A percentile compares a stretch with the other conserved stretches of the same genome.
Evolutionary conservation across 2,113 vertebrate species (phyloP).

Genomic region (Silurus meridionalis): DNA sequence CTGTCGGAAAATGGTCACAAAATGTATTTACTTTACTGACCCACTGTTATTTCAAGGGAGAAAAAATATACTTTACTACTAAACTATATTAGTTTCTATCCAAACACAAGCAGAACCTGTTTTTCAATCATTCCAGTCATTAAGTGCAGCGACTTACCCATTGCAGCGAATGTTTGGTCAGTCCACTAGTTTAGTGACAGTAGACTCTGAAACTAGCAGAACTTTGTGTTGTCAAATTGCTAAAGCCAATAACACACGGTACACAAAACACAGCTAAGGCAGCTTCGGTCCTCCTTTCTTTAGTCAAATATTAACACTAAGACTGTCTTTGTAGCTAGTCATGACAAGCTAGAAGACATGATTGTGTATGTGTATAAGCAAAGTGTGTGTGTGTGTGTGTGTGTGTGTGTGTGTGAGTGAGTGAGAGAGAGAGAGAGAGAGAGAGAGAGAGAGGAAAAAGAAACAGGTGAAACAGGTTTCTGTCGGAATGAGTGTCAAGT

Average conservation of each 20-base stretch:
- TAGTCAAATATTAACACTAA: constrained; percentile 73
- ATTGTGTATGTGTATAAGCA: neutral
- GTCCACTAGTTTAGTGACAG: neutral
- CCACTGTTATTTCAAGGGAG: neutral
- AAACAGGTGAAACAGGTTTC: constrained; percentile 75
- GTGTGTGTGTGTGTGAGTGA: neutral
- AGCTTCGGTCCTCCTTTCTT: constrained; percentile 60
- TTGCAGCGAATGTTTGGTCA: constrained; percentile 41
- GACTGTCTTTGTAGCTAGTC: constrained; percentile 63
- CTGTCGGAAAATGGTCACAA: neutral
- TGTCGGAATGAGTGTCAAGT: constrained; percentile 22
- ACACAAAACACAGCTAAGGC: constrained; percentile 24
- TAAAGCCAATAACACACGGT: neutral
- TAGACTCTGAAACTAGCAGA: constrained; percentile 8
- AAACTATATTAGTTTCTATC: neutral
- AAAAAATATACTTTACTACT: too few relatives aligned
- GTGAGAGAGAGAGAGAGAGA: constrained; percentile 25
- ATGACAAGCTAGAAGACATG: constrained; percentile 58
- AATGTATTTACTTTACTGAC: neutral
- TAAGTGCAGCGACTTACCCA: constrained; percentile 67
- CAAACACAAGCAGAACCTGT: neutral
- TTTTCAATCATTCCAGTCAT: neutral
- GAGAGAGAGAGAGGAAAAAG: constrained; percentile 30
- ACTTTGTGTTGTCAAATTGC: constrained; percentile 8
- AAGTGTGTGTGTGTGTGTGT: too few relatives aligned